Evolutionary conservation across 2,888 invertebrate species (phyloP), one percentile per base, ranked within the genome.

Genomic region (Arge pagana): DNA sequence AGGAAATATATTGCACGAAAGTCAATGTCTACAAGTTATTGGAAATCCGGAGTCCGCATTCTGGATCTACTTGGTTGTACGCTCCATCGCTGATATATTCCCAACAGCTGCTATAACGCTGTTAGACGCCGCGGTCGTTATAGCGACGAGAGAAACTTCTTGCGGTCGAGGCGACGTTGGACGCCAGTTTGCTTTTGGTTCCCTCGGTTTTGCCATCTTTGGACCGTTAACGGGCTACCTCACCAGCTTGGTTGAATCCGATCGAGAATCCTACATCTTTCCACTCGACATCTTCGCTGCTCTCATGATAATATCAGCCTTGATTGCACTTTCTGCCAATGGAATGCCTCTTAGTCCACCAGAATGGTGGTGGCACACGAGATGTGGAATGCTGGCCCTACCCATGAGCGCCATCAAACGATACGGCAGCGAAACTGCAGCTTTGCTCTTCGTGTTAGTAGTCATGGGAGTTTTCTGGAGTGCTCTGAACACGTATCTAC

Each of bases 361-460:
- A 0, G 90, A 90, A 75, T 90, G 90, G 90, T 90, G 89, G 89
- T 90, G 90, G 90, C 89, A 90, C 67, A 90, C 90, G 2, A 82
- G 87, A 64, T 87, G 87, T 7, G 90, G 89, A 30, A 84, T 87
- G 77, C 68, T 90, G 51, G 86, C 90, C 7, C 79, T 89, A 69
- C 90, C 90, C n/a, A 87, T 90, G 88, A 89, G 85, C 58, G 83
- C 87, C 4, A 85, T 89, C 41, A 82, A 88, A 26, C 84, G 87
- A 43, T 90, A 89, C 70, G 85, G 87, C 26, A 84, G 86, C 4
- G 90, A 91, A 77, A 88, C 85, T 6, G 83, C 83, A 1, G 86
- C 86, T 0, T 79, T 92, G 1, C 82, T 86, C 26, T 72, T 88
- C 16, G 84, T 92, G 3, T 79, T 90, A 18, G 79, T 86, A 4